Percentiles rank a stretch among this genome's conserved stretches.
Evolutionary conservation across 2,888 invertebrate genomes (phyloP).

Genomic region (Sturmia bella): DNA sequence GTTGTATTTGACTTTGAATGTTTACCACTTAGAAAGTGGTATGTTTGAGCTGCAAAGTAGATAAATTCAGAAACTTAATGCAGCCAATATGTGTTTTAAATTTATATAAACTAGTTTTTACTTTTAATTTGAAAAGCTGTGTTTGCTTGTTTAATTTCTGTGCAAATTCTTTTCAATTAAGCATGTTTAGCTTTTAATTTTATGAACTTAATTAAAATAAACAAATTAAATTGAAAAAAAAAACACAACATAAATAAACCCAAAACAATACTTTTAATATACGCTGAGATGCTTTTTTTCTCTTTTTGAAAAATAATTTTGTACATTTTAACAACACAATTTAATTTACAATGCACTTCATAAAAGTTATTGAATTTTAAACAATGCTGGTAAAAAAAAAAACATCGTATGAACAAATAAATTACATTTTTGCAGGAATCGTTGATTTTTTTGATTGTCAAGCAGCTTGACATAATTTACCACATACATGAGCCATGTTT

Average conservation of each 20-base stretch:
- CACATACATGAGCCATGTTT: slow-evolving; percentile 40
- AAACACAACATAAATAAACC: background rate
- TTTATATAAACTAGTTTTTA: too few species aligned
- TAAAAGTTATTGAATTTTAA: slow-evolving; percentile 19
- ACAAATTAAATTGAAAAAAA: slow-evolving; percentile 17
- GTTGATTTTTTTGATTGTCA: slow-evolving; percentile 42
- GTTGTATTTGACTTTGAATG: too few species aligned
- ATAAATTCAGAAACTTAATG: background rate
- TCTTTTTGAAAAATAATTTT: background rate
- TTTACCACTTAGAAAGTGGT: too few species aligned
- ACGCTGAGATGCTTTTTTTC: background rate
- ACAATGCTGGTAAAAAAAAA: slow-evolving; percentile 10
- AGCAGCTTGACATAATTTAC: slow-evolving; percentile 61
- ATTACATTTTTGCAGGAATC: slow-evolving; percentile 37
- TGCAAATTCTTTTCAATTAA: background rate
- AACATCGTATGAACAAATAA: slow-evolving; percentile 7
- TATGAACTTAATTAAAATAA: slow-evolving; percentile 26
- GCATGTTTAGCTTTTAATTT: background rate
- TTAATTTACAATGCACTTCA: slow-evolving; percentile 48
- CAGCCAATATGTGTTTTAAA: too few species aligned
- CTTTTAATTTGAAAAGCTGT: too few species aligned
- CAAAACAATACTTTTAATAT: slow-evolving; percentile 14
- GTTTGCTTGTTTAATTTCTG: background rate
- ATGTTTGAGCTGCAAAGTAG: too few species aligned
- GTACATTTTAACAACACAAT: slow-evolving; percentile 14